phyloP scores from a whole-genome alignment of 2,888 invertebrate species.

The Acrobasis suavella region DNA sequence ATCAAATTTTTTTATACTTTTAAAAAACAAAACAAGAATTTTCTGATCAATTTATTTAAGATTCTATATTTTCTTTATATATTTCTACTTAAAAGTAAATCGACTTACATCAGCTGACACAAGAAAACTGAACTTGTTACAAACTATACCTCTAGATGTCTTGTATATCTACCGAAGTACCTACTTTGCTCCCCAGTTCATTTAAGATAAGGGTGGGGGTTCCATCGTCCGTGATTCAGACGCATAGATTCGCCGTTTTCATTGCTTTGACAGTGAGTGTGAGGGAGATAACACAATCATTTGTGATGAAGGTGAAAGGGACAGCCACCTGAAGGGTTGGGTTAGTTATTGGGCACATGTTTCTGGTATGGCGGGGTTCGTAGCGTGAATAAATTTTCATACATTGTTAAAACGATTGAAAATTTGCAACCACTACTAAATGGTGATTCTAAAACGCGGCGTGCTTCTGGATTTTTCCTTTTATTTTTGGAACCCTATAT shows the following conservation, averaged over 20 bases:
- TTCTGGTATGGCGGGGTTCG: conserved; percentile 47
- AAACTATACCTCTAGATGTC: neutral
- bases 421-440: conserved; percentile 23
- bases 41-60: too few relatives aligned
- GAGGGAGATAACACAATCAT: conserved; percentile 50
- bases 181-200: conserved; percentile 72
- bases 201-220: conserved; percentile 74
- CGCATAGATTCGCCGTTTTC: conserved; percentile 79
- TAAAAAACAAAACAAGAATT: too few relatives aligned
- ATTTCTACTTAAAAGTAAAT: neutral
- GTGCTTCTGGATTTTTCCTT: too few relatives aligned
- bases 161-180: conserved; percentile 38
- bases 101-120: neutral
- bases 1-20: too few relatives aligned
- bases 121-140: neutral
- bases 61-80: neutral
- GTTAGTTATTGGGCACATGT: conserved; percentile 71
- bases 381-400: conserved; percentile 54
- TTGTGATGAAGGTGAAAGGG: conserved; percentile 52
- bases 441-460: neutral
- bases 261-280: conserved; percentile 70
- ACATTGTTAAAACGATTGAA: conserved; percentile 32
- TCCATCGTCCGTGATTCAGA: conserved; percentile 68
- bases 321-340: conserved; percentile 59
- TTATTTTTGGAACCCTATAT: too few relatives aligned